Evolutionary conservation across 1,140 invertebrate genomes (phyloP).

Genomic region (Whitmania pigra): DNA sequence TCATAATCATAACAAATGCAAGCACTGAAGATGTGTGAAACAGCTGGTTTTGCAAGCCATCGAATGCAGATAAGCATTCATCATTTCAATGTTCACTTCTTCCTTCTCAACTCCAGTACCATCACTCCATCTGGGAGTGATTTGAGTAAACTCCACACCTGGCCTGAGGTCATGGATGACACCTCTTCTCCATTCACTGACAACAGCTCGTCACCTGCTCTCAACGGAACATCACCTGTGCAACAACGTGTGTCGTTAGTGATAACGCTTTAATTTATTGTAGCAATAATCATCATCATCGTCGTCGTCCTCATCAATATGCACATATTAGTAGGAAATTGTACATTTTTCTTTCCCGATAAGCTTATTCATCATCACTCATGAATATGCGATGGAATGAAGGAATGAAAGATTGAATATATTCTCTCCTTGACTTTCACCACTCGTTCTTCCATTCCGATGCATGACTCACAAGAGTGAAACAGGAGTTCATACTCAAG

Average conservation of each 20-base stretch:
- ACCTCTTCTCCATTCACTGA: slow-evolving; percentile 67
- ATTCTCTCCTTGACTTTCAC: too few relatives aligned
- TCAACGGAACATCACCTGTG: slow-evolving; percentile 67
- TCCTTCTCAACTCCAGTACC: slow-evolving; percentile 21
- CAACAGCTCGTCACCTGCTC: slow-evolving; percentile 71
- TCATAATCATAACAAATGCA: too few relatives aligned
- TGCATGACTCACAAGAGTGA: too few relatives aligned
- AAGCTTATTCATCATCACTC: too few relatives aligned
- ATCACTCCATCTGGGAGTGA: slow-evolving; percentile 60
- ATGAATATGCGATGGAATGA: too few relatives aligned
- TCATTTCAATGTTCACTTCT: not conserved
- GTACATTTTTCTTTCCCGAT: too few relatives aligned
- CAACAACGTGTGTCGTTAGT: slow-evolving; percentile 58
- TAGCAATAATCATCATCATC: not conserved
- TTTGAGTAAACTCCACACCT: slow-evolving; percentile 84
- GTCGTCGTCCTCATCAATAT: not conserved
- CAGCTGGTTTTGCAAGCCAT: too few relatives aligned
- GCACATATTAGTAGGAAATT: not conserved
- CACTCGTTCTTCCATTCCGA: too few relatives aligned
- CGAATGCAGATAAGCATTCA: too few relatives aligned
- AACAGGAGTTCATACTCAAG: too few relatives aligned
- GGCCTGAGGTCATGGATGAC: slow-evolving; percentile 68
- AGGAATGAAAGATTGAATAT: not conserved
- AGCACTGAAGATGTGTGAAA: too few relatives aligned
- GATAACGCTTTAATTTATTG: not conserved